Conservation (phyloP, 2,113 vertebrate genomes). For the Indri indri region DNA sequence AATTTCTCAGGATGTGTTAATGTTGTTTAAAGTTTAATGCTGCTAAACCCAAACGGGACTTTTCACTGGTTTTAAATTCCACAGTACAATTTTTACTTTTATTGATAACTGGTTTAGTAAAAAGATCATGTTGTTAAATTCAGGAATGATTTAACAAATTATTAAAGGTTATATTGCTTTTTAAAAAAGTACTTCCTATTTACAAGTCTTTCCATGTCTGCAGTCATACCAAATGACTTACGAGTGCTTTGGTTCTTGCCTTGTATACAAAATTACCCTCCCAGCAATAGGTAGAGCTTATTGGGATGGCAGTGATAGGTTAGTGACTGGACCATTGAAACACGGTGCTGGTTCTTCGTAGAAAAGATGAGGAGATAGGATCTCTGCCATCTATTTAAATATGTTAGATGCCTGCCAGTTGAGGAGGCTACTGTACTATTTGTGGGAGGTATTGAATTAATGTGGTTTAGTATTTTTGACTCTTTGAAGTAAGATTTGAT, state of each 20-base stretch:
- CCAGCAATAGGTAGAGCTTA: background rate
- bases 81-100: conserved; percentile 59
- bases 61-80: conserved; percentile 56
- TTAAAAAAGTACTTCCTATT: conserved; percentile 36
- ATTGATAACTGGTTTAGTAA: conserved; percentile 46
- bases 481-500: conserved; percentile 5
- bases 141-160: conserved; percentile 16
- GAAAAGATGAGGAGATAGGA: conserved; percentile 42
- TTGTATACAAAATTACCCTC: conserved; percentile 43
- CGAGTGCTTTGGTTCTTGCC: conserved; percentile 58
- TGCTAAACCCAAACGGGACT: conserved; percentile 57
- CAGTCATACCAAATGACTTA: conserved; percentile 16
- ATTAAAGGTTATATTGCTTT: conserved; percentile 56
- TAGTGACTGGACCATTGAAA: conserved; percentile 18
- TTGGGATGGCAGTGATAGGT: background rate
- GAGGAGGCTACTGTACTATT: conserved; percentile 2
- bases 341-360: conserved; percentile 54
- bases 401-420: background rate
- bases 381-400: background rate
- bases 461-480: conserved; percentile 25
- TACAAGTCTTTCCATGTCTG: background rate
- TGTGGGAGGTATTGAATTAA: background rate
- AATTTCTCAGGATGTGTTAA: conserved; percentile 58
- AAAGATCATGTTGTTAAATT: conserved; percentile 29
- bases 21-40: conserved; percentile 72